Conservation (phyloP, 2,113 vertebrate genomes). For the Callochromis pleurospilus region DNA sequence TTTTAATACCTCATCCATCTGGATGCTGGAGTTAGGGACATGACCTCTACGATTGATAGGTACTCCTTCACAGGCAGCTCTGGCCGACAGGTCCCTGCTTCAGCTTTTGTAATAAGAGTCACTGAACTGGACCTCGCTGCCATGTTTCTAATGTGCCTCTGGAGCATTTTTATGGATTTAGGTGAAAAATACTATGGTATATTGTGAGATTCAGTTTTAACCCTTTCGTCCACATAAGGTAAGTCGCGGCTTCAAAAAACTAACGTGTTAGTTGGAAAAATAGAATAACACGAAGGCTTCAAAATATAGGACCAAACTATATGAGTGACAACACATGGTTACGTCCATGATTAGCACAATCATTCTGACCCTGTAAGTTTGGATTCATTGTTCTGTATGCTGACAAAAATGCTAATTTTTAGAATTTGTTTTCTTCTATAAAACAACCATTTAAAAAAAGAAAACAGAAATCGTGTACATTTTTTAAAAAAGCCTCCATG, state of each 20-base stretch:
- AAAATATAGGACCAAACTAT: not conserved
- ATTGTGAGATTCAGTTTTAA: not conserved
- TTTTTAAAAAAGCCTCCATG: not conserved
- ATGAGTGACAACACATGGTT: not conserved
- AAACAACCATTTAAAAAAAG: not conserved
- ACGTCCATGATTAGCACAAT: not conserved
- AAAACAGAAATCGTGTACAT: fast-evolving
- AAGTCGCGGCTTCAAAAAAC: fast-evolving
- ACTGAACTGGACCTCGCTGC: not conserved
- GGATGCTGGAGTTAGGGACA: not conserved
- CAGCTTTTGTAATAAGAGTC: not conserved
- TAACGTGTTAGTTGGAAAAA: fast-evolving
- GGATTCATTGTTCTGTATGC: not conserved
- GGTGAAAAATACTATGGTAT: not conserved
- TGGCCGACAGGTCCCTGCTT: not conserved
- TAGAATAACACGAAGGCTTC: fast-evolving
- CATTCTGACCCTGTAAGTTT: not conserved
- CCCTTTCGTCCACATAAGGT: fast-evolving
- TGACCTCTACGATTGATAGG: not conserved
- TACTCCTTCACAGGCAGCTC: not conserved
- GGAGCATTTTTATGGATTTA: not conserved
- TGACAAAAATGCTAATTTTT: not conserved
- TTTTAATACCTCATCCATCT: not conserved
- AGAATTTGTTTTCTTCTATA: not conserved
- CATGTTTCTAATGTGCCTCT: not conserved